These are phyloP conservation scores for Callyntrura guangdongensis DNA, from an alignment of 2,888 invertebrate species.

Conservation along the genomic window DNA sequence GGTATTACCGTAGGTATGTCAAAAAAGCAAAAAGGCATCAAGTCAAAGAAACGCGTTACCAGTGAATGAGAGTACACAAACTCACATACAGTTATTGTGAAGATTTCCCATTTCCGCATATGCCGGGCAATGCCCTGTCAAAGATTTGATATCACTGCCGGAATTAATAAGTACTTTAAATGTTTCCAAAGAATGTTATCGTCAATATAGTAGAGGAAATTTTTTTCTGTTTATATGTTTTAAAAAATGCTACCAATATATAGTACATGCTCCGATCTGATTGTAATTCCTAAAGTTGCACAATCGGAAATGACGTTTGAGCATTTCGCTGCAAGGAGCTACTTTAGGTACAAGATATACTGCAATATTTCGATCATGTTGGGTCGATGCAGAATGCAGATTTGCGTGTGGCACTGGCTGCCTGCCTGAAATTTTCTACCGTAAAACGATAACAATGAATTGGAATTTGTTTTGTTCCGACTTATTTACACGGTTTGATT, in stretches of 20 bases:
- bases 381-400: background rate
- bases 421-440: background rate
- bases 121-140: constrained; percentile 3
- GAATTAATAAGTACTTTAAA: too few relatives aligned
- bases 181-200: too few relatives aligned
- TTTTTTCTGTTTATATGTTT: background rate
- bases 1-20: too few relatives aligned
- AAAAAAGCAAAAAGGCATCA: too few relatives aligned
- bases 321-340: background rate
- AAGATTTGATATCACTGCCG: background rate
- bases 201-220: background rate
- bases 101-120: background rate
- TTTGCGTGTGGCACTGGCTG: background rate
- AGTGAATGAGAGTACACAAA: background rate
- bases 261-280: too few relatives aligned
- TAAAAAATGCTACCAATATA: background rate
- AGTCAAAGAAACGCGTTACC: too few relatives aligned
- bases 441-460: background rate
- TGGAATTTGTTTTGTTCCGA: constrained; percentile 8
- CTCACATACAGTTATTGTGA: background rate
- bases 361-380: background rate
- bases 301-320: too few relatives aligned
- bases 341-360: background rate
- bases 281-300: too few relatives aligned
- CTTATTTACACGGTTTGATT: constrained; percentile 27